A percentile compares a stretch with the other conserved stretches of the same genome.
Evolutionary conservation across 2,113 vertebrate species (phyloP).

Genomic region (mouse (Mus musculus)): GRCm39 chr5:69360501-69361000

Average conservation of each 20-base stretch:
- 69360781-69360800: neutral
- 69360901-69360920: neutral
- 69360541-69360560: neutral
- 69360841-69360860: neutral
- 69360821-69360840: neutral
- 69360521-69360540: neutral
- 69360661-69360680: neutral
- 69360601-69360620: neutral
- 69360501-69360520: neutral
- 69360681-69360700: neutral
- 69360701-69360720: neutral
- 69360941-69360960: no score
- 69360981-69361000: no score
- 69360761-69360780: neutral
- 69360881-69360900: neutral
- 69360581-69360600: neutral
- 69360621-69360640: neutral
- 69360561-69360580: neutral
- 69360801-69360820: neutral
- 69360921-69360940: no score
- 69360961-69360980: no score
- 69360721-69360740: neutral
- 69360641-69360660: neutral
- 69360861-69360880: neutral
- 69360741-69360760: neutral